A percentile compares a stretch with the other conserved stretches of the same genome.
Conservation (phyloP, 1,140 invertebrate species). For the Dolichoris vasculosae region DNA sequence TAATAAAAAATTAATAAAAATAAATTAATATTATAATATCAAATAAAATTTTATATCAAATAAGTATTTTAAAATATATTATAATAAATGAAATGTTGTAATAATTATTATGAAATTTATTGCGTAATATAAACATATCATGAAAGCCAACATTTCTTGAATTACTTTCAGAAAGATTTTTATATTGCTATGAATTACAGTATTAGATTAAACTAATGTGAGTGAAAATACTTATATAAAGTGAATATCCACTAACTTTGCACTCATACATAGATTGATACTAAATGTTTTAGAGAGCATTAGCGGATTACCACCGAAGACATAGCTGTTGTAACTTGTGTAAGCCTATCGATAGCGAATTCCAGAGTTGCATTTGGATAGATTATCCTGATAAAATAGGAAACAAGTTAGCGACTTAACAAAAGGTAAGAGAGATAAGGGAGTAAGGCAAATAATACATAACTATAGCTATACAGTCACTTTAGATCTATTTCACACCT, state of each 20-base stretch:
- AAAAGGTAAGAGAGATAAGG: not conserved
- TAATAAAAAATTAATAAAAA: not conserved
- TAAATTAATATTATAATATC: not conserved
- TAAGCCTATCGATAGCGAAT: not conserved
- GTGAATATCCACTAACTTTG: not conserved
- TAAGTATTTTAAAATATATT: not conserved
- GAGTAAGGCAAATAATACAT: not conserved
- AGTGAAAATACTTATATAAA: not conserved
- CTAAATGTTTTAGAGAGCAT: not conserved
- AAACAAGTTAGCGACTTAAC: not conserved
- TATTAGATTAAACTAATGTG: not conserved
- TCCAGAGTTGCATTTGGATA: not conserved
- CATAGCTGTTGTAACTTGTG: not conserved
- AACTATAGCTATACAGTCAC: not conserved
- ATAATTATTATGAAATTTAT: constrained; percentile 13
- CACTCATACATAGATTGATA: not conserved
- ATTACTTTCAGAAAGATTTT: constrained; percentile 7
- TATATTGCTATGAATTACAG: constrained; percentile 13
- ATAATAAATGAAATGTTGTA: not conserved
- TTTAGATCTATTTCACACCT: not conserved
- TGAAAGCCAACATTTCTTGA: not conserved
- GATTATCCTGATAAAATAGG: not conserved
- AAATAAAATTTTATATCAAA: not conserved
- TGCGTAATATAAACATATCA: not conserved
- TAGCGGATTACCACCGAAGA: not conserved